These are phyloP conservation scores for Lissocephala sabroskyi DNA, from an alignment of 2,888 invertebrate genomes.

Conservation along the genomic window DNA sequence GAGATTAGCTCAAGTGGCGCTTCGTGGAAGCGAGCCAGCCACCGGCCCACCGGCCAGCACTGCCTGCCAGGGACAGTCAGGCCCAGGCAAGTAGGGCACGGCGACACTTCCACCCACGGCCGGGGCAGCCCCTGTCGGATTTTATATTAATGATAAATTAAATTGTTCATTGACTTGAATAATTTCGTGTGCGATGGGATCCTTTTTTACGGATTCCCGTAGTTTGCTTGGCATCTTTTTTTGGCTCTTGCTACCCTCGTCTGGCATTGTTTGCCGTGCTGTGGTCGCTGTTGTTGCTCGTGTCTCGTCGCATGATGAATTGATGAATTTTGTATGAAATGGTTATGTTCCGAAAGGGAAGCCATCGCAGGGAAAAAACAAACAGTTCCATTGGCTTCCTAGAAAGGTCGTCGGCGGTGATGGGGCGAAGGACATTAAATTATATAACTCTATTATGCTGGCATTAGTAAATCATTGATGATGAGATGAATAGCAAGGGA, in stretches of 20 bases:
- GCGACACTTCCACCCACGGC: constrained; percentile 36
- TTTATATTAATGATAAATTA: constrained; percentile 66
- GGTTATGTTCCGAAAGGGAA: constrained; percentile 6
- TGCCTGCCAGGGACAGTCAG: no score
- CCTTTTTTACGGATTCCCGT: constrained; percentile 26
- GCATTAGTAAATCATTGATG: constrained; percentile 54
- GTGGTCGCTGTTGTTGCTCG: not conserved
- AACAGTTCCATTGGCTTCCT: not conserved
- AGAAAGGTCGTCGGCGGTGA: not conserved
- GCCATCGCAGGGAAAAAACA: no score
- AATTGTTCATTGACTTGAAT: constrained; percentile 66
- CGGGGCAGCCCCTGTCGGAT: constrained; percentile 43
- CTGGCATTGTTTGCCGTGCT: constrained; percentile 1
- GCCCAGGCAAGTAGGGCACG: no score
- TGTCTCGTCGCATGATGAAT: constrained; percentile 36
- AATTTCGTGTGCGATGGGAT: constrained; percentile 55
- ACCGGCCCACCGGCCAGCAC: no score
- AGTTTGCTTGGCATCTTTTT: constrained; percentile 25
- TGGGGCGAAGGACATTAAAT: no score
- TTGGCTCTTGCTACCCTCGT: not conserved
- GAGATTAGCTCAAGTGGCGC: constrained; percentile 59
- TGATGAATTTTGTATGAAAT: constrained; percentile 39
- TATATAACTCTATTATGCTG: constrained; percentile 50
- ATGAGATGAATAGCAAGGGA: no score
- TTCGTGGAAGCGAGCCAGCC: constrained; percentile 53